Conservation (phyloP, 2,797 vertebrate genomes). For the Coluber constrictor region DNA sequence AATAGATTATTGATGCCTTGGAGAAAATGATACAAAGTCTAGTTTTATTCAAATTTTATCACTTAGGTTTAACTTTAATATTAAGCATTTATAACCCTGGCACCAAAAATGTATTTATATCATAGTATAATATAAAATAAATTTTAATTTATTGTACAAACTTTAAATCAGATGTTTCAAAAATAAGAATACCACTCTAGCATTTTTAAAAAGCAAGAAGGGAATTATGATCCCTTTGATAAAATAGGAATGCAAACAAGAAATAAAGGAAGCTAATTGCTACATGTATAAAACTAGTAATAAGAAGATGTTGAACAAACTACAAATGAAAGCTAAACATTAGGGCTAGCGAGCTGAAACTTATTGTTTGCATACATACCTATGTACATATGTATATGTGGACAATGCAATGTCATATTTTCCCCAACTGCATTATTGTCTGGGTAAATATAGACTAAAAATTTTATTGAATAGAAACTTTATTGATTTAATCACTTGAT, state of each 20-base stretch:
- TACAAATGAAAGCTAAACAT: not conserved
- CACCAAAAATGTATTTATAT: not conserved
- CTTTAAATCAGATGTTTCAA: not conserved
- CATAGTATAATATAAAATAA: not conserved
- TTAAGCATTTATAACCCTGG: not conserved
- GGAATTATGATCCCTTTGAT: not conserved
- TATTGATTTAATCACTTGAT: not conserved
- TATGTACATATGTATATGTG: not conserved
- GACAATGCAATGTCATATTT: not conserved
- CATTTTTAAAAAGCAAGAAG: not conserved
- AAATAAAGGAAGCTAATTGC: not conserved
- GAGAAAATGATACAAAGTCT: not conserved
- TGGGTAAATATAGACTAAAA: not conserved
- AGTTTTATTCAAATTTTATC: not conserved
- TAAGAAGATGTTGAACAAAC: not conserved
- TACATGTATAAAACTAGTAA: not conserved
- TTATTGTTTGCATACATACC: not conserved
- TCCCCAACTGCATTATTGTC: no score
- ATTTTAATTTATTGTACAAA: not conserved
- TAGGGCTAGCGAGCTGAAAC: not conserved
- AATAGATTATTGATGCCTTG: not conserved
- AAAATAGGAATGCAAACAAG: not conserved
- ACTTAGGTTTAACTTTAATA: not conserved
- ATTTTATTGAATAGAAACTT: not conserved
- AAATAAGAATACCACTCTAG: not conserved